A percentile compares a stretch with the other conserved stretches of the same genome.
phyloP scores from a whole-genome alignment of 2,113 vertebrate species.

The Rhodinocichla rosea region DNA sequence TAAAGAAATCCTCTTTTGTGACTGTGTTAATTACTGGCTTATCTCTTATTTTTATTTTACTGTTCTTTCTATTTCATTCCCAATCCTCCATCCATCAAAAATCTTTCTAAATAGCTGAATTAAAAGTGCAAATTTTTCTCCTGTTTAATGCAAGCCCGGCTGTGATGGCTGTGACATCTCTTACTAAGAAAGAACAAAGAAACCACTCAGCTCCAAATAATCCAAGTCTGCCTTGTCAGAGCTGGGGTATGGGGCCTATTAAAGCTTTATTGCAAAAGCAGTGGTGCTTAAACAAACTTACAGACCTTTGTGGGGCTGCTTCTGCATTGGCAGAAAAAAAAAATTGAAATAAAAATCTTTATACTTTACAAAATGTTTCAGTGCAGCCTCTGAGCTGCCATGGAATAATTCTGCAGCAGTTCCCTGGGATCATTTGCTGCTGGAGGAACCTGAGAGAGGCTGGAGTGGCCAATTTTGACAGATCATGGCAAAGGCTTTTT shows the following conservation, averaged over 20 bases:
- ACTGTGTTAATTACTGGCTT: background rate
- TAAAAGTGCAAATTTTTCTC: background rate
- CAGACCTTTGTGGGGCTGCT: background rate
- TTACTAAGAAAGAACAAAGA: constrained; percentile 33
- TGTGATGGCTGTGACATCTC: constrained; percentile 28
- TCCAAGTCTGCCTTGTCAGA: constrained; percentile 23
- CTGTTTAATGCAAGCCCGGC: background rate
- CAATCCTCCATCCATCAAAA: background rate
- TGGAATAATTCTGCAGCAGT: background rate
- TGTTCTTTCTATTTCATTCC: background rate
- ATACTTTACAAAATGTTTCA: background rate
- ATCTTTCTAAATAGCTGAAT: background rate
- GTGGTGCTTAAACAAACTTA: background rate
- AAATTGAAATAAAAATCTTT: background rate
- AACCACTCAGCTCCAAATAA: constrained; percentile 37
- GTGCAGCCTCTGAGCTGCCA: background rate
- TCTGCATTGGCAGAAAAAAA: background rate
- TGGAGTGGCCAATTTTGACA: background rate
- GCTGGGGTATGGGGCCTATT: constrained; percentile 10
- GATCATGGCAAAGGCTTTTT: background rate
- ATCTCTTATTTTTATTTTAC: constrained; percentile 5
- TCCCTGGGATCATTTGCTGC: background rate
- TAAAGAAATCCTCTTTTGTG: background rate
- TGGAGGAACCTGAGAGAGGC: background rate
- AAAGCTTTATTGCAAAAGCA: constrained; percentile 37